These are phyloP conservation scores for Aurelia sp. DNA, from an alignment of 30 jellyfish, hydroid and myxozoan species.

Conservation along the genomic window DNA sequence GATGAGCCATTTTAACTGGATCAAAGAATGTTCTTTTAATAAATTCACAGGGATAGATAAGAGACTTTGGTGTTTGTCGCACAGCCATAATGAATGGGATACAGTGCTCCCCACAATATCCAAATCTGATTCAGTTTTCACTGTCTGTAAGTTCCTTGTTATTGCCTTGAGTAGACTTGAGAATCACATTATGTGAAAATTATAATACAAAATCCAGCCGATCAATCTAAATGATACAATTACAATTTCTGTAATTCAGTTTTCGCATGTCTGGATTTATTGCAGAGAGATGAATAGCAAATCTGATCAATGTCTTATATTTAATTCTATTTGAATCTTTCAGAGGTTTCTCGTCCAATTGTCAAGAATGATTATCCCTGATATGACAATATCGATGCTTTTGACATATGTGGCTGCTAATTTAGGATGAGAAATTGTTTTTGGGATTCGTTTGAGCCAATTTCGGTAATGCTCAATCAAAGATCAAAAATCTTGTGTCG, in stretches of 20 bases:
- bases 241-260: slow-evolving; percentile 26
- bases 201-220: slow-evolving; percentile 7
- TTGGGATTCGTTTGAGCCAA: too few relatives aligned
- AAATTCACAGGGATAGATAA: slow-evolving; percentile 31
- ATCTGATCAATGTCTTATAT: slow-evolving; percentile 37
- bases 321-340: slow-evolving; percentile 33
- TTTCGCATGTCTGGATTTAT: slow-evolving; percentile 59
- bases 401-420: too few relatives aligned
- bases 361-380: slow-evolving; percentile 1
- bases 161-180: slow-evolving; percentile 19
- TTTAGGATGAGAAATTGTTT: too few relatives aligned
- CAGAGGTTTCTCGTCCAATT: background rate
- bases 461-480: too few relatives aligned
- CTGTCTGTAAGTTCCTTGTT: slow-evolving; percentile 30
- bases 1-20: slow-evolving; percentile 57
- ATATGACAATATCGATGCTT: too few relatives aligned
- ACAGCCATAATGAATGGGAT: slow-evolving; percentile 24
- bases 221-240: slow-evolving; percentile 52
- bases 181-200: slow-evolving; percentile 31
- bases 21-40: slow-evolving; percentile 40
- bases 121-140: slow-evolving; percentile 27
- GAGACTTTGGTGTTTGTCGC: slow-evolving; percentile 16
- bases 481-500: too few relatives aligned
- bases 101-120: slow-evolving; percentile 5
- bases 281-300: slow-evolving; percentile 52